Percentiles rank a stretch among this genome's conserved stretches.
These are phyloP conservation scores for Gymnogyps californianus DNA, from an alignment of 2,113 vertebrate species.

Conservation along the genomic window DNA sequence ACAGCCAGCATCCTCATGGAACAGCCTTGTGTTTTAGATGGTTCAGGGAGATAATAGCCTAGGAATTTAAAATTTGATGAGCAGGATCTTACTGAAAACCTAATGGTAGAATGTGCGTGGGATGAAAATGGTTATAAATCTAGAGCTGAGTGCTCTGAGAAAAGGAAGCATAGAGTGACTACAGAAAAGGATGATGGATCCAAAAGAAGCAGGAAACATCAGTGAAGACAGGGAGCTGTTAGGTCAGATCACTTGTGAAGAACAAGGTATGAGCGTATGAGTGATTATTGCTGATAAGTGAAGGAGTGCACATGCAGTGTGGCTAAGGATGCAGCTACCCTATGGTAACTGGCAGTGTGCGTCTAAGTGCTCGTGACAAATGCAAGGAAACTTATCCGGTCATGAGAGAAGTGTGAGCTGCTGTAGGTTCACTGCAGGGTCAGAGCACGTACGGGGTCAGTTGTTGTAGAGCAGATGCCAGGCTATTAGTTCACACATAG, in stretches of 20 bases:
- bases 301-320: neutral
- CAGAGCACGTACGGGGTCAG: neutral
- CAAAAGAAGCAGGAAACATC: neutral
- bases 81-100: neutral
- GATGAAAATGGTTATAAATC: neutral
- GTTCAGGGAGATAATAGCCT: neutral
- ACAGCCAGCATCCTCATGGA: neutral
- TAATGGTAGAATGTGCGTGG: neutral
- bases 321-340: neutral
- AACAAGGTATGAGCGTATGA: neutral
- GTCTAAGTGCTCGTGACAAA: neutral
- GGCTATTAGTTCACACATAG: neutral
- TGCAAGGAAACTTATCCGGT: neutral
- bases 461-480: neutral
- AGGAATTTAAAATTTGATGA: neutral
- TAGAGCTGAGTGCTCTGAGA: neutral
- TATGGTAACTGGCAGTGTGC: neutral
- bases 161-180: neutral
- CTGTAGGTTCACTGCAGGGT: neutral
- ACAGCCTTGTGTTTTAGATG: neutral
- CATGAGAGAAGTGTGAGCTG: neutral
- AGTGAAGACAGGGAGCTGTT: neutral
- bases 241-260: neutral
- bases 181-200: neutral
- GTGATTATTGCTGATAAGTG: neutral